These are phyloP conservation scores for Drosophila trapezifrons DNA, from an alignment of 1,140 invertebrate species.

Conservation along the genomic window DNA sequence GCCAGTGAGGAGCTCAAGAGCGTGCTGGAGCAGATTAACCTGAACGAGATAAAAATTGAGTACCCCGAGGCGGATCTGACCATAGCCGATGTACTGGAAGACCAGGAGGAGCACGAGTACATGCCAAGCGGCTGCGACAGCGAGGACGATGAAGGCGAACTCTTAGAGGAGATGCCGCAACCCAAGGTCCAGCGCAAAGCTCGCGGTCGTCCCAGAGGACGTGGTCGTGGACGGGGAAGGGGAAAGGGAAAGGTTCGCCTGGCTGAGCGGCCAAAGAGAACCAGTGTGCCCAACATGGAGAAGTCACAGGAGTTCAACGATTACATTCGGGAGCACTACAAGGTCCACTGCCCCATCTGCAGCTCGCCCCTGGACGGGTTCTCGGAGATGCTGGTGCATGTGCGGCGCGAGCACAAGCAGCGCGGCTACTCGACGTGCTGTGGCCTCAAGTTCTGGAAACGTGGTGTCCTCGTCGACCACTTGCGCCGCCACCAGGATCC, in stretches of 20 bases:
- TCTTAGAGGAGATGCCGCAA: background rate
- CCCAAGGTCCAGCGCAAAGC: conserved; percentile 23
- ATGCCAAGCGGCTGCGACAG: conserved; percentile 20
- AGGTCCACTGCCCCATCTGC: conserved; percentile 61
- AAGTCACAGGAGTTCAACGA: conserved; percentile 69
- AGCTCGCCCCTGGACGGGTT: conserved; percentile 50
- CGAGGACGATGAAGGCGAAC: background rate
- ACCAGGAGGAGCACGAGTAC: conserved; percentile 46
- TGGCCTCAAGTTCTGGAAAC: conserved; percentile 61
- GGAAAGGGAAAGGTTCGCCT: conserved; percentile 3
- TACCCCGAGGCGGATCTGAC: conserved; percentile 68
- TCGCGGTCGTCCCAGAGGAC: conserved; percentile 20
- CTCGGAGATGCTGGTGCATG: conserved; percentile 49
- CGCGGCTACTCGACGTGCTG: conserved; percentile 67
- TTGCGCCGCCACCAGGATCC: conserved; percentile 65
- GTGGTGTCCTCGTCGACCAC: conserved; percentile 66
- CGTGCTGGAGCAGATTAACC: conserved; percentile 69
- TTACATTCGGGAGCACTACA: conserved; percentile 60
- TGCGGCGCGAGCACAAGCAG: conserved; percentile 58
- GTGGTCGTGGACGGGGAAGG: conserved; percentile 10
- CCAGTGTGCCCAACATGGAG: conserved; percentile 28
- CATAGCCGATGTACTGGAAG: conserved; percentile 69
- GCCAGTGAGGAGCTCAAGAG: conserved; percentile 53
- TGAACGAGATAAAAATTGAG: conserved; percentile 73
- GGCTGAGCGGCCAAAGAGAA: conserved; percentile 5